Percentiles rank a stretch among this genome's conserved stretches.
Evolutionary conservation across 2,888 invertebrate genomes (phyloP).

Genomic region (Antitype chi): DNA sequence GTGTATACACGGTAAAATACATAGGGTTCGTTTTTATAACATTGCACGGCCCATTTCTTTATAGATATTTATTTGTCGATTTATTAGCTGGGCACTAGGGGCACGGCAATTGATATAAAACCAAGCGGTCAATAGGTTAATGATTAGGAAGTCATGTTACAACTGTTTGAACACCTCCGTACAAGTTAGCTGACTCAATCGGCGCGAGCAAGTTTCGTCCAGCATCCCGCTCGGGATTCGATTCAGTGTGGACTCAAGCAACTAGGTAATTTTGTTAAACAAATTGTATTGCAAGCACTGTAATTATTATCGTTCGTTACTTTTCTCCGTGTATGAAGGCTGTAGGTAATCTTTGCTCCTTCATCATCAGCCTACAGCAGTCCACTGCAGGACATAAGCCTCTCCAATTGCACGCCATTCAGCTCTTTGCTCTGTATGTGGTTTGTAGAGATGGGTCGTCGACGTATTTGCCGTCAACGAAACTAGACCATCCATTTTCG

Average conservation of each 20-base stretch:
- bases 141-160: neutral
- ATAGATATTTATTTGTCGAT: neutral
- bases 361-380: neutral
- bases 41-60: neutral
- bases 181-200: neutral
- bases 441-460: too few species aligned
- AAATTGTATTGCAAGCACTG: constrained; percentile 11
- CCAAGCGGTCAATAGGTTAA: neutral
- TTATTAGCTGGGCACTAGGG: neutral
- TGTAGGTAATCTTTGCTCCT: neutral
- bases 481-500: too few species aligned
- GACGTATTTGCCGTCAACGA: too few species aligned
- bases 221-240: neutral
- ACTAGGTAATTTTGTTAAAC: constrained; percentile 18
- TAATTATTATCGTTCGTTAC: constrained; percentile 19
- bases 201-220: neutral
- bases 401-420: too few species aligned
- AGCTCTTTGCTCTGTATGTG: too few species aligned
- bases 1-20: neutral
- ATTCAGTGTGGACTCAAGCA: neutral
- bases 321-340: constrained; percentile 2
- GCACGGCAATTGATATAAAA: too few species aligned
- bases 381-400: too few species aligned
- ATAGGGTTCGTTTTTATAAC: neutral
- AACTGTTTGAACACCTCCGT: neutral